Evolutionary conservation across 2,113 vertebrate species (phyloP), one percentile per base, ranked within the genome.

Genomic region (Hydrochoerus hydrochaeris): DNA sequence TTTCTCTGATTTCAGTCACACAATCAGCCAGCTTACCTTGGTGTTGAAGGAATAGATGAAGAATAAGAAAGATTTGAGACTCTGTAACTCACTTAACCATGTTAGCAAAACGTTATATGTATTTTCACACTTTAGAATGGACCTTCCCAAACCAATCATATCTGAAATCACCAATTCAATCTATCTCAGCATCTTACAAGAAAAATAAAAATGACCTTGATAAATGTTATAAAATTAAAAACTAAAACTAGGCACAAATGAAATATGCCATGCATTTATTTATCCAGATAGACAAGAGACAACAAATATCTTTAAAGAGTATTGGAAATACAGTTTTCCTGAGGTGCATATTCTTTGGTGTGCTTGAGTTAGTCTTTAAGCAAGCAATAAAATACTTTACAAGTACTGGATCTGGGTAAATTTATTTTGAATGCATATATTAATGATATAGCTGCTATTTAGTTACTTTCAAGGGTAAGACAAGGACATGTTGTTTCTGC

Each of bases 1-100:
- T 35, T 95, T 85, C 90, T 96, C 62, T 97, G 80, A 97, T 96
- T 96, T 97, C 88, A 90, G 46, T 86, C 94, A 95, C 1, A 49
- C 22, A 75, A 46, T 69, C 20, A 24, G 38, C 10, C 8, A 69
- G 32, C 93, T 95, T 87, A 95, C 78, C 60, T 95, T 77, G 81
- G 84, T 1, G 57, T 96, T 38, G 41, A 26, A 16, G 87, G 12
- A 49, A 92, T 26, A 94, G 35, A 90, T 4, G 4, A 49, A 38
- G 92, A 98, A 93, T 46, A 12, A 92, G 6, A 28, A 94, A 75
- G 35, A 93, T 95, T 38, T 85, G 38, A 85, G 90, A 62, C 44
- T 83, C 38, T 22, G 0, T 28, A 49, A 90, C 30, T 46, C 19
- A 95, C 78, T 93, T 96, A 97, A 97, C 13, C 5, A 10, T 20